phyloP scores from a whole-genome alignment of 2,888 invertebrate species.

The Lypha dubia region DNA sequence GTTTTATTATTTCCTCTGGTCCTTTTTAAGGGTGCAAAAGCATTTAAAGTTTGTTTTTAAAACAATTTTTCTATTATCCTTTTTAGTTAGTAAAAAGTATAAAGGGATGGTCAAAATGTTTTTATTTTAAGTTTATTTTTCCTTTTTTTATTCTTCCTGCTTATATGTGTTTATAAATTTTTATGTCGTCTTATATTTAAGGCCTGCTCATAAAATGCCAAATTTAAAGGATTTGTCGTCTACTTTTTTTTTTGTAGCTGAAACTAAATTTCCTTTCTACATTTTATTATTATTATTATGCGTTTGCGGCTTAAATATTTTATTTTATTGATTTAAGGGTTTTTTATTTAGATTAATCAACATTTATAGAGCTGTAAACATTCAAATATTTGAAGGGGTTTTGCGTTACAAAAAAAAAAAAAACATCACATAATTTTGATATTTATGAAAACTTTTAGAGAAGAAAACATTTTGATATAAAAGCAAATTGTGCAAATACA shows the following conservation, averaged over 20 bases:
- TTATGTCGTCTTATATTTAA: conserved; percentile 20
- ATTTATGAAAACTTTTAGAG: neutral
- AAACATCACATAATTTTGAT: neutral
- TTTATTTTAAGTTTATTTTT: conserved; percentile 1
- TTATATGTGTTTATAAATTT: conserved; percentile 28
- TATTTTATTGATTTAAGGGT: conserved; percentile 31
- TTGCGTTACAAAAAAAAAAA: neutral
- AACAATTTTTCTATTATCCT: conserved; percentile 7
- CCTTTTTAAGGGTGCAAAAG: neutral
- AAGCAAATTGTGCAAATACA: neutral
- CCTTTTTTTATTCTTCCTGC: too few relatives aligned
- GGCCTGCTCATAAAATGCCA: conserved; percentile 7
- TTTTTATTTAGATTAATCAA: conserved; percentile 27
- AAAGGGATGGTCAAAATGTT: neutral
- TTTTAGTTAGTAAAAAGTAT: neutral
- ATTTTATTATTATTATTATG: conserved; percentile 1
- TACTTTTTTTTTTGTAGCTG: neutral
- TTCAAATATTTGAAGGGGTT: conserved; percentile 2
- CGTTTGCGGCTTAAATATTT: conserved; percentile 9
- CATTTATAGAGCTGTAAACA: conserved; percentile 26
- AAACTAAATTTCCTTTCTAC: neutral
- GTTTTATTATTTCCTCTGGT: neutral
- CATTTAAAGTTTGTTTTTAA: neutral
- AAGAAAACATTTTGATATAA: neutral
- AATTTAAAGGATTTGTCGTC: conserved; percentile 11